phyloP scores from a whole-genome alignment of 2,113 vertebrate genomes.

The Sterrhoptilus dennistouni region DNA sequence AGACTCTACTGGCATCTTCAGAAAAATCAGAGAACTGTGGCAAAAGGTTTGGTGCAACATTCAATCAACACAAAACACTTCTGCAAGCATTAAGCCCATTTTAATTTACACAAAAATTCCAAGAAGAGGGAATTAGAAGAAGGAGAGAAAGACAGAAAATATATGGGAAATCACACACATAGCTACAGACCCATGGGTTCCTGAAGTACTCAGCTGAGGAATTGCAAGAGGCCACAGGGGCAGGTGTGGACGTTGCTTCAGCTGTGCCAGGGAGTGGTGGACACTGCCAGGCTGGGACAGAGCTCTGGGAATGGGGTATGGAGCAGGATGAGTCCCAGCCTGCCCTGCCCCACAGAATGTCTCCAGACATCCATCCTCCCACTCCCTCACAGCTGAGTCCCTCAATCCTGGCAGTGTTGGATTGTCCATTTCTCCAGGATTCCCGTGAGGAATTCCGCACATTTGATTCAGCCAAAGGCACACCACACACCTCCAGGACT shows the following conservation, averaged over 20 bases:
- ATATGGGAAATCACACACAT: neutral
- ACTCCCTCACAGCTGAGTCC: neutral
- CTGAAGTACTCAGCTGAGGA: neutral
- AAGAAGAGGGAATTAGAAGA: neutral
- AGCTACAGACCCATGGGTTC: neutral
- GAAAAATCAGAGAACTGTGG: neutral
- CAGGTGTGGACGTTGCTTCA: neutral
- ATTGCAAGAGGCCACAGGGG: accelerated
- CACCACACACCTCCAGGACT: accelerated
- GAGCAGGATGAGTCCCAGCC: neutral
- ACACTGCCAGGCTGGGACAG: neutral
- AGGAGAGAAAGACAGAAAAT: neutral
- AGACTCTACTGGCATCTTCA: neutral
- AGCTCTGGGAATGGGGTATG: neutral
- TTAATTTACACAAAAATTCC: neutral
- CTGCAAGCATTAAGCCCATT: neutral
- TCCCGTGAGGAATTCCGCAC: neutral
- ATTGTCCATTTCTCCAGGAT: neutral
- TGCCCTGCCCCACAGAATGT: neutral
- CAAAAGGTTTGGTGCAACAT: neutral
- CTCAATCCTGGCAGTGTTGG: neutral
- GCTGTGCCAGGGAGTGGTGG: neutral
- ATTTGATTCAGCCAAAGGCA: neutral
- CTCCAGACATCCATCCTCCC: neutral
- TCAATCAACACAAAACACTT: neutral